A percentile compares a stretch with the other conserved stretches of the same genome.
Conservation (phyloP, 2,888 invertebrate species). For the Glaucopsyche alexis region DNA sequence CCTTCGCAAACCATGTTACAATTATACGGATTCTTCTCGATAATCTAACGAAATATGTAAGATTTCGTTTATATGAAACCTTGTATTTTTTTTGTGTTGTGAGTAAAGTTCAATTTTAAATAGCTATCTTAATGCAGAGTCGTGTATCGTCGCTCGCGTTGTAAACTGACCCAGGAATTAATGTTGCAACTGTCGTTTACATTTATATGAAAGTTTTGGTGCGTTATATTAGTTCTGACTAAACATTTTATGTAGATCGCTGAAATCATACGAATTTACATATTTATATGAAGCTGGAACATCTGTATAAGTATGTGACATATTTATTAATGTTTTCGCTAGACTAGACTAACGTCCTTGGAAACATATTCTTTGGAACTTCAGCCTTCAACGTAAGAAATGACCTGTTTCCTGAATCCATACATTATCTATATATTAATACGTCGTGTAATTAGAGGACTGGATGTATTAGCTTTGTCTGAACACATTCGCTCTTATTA, state of each 20-base stretch:
- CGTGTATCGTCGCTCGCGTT: no score
- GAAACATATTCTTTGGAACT: not conserved
- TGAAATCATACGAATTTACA: not conserved
- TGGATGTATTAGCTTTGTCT: conserved; percentile 10
- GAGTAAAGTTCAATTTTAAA: no score
- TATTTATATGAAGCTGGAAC: not conserved
- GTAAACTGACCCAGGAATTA: no score
- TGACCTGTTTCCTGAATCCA: not conserved
- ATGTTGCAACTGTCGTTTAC: no score
- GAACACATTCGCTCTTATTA: not conserved
- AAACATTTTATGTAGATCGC: not conserved
- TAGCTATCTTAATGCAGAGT: no score
- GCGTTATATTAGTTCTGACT: not conserved
- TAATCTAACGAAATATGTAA: no score
- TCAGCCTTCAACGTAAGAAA: not conserved
- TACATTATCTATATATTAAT: not conserved
- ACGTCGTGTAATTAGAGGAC: conserved; percentile 2
- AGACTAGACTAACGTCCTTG: conserved; percentile 2
- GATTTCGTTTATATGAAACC: no score
- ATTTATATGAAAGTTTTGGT: no score
- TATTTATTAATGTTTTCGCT: not conserved
- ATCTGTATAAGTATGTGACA: not conserved
- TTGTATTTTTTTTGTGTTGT: no score
- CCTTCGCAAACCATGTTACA: no score
- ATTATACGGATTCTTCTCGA: no score